A percentile compares a stretch with the other conserved stretches of the same genome.
phyloP scores from a whole-genome alignment of 1,140 invertebrate genomes.

The Lepidurus arcticus region DNA sequence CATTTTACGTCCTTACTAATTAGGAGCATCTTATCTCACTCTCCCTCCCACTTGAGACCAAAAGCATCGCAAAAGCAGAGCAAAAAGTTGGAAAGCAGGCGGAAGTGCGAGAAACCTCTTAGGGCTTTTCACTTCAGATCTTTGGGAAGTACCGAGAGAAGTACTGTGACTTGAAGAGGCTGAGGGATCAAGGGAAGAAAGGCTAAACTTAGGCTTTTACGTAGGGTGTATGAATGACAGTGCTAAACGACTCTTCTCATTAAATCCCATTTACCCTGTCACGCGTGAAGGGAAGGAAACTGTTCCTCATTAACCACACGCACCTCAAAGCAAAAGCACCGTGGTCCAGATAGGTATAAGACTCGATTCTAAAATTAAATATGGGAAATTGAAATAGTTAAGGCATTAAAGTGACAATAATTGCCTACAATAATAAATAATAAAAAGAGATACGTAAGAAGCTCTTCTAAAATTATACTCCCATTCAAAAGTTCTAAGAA shows the following conservation, averaged over 20 bases:
- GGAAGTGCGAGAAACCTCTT: background rate
- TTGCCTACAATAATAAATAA: too few relatives aligned
- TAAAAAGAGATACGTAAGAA: too few relatives aligned
- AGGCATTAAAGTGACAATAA: too few relatives aligned
- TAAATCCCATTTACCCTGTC: slow-evolving; percentile 21
- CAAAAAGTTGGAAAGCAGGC: background rate
- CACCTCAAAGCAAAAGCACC: background rate
- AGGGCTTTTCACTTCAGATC: too few relatives aligned
- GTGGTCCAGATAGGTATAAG: background rate
- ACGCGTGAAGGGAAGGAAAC: slow-evolving; percentile 3
- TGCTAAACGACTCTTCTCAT: slow-evolving; percentile 19
- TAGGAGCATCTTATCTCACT: background rate
- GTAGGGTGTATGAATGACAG: slow-evolving; percentile 11
- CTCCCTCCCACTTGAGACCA: background rate
- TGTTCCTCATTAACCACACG: background rate
- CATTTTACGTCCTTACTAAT: background rate
- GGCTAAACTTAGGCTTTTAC: slow-evolving; percentile 3
- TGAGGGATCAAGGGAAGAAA: background rate
- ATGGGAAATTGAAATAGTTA: background rate
- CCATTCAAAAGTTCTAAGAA: too few relatives aligned
- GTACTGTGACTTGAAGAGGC: background rate
- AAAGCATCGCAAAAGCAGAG: background rate
- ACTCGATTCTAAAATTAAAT: background rate
- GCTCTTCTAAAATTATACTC: too few relatives aligned
- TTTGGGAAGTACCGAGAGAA: too few relatives aligned